Percentiles rank a stretch among this genome's conserved stretches.
Conservation (phyloP, 1,140 invertebrate species). For the Eubasilissa regina region DNA sequence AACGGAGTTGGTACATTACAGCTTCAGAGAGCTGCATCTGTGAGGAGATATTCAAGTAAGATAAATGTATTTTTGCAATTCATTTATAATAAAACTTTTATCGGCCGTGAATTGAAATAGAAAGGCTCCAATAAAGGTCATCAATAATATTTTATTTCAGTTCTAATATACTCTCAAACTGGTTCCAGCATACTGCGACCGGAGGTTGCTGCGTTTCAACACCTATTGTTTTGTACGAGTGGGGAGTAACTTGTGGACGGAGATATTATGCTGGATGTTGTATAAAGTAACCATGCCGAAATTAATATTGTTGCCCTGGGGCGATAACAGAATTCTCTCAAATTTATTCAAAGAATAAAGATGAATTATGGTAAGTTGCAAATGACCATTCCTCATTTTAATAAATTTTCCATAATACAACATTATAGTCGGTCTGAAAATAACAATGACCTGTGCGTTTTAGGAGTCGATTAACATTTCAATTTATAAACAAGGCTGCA, state of each 20-base stretch:
- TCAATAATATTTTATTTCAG: constrained; percentile 30
- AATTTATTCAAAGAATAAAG: constrained; percentile 28
- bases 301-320: constrained; percentile 9
- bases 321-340: constrained; percentile 27
- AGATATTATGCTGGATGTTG: not conserved
- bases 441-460: constrained; percentile 5
- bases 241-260: not conserved
- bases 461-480: constrained; percentile 1
- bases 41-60: constrained; percentile 19
- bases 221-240: constrained; percentile 19
- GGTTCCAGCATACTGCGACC: constrained; percentile 14
- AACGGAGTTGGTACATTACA: not conserved
- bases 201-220: constrained; percentile 27
- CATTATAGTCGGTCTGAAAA: not conserved
- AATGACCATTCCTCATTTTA: constrained; percentile 31
- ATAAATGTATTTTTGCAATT: constrained; percentile 43
- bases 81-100: constrained; percentile 46
- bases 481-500: constrained; percentile 4
- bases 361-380: constrained; percentile 38
- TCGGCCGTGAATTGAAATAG: constrained; percentile 47
- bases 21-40: constrained; percentile 4
- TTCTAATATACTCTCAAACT: constrained; percentile 15
- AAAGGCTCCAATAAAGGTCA: constrained; percentile 35
- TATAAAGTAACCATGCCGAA: not conserved
- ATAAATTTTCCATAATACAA: constrained; percentile 28